A percentile compares a stretch with the other conserved stretches of the same genome.
These are phyloP conservation scores for Geodia barretti DNA, from an alignment of 37 sponge, comb jelly and placozoan genomes.

Conservation along the genomic window DNA sequence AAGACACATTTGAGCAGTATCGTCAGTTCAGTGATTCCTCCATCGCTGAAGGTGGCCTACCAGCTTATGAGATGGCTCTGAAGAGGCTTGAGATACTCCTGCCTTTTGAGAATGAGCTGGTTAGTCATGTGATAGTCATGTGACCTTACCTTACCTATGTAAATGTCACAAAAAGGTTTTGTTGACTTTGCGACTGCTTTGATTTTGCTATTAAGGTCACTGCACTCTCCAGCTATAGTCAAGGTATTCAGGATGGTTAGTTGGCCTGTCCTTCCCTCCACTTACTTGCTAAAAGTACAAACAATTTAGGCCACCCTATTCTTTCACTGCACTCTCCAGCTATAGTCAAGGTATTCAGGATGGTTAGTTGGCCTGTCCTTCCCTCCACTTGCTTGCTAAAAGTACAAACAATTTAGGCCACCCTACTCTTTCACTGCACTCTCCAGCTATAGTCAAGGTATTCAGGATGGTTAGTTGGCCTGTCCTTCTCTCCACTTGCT, in stretches of 20 bases:
- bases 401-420: no score
- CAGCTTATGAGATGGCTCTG: slow-evolving; percentile 37
- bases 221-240: neutral
- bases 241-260: neutral
- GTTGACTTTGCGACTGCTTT: no score
- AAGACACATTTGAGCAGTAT: slow-evolving; percentile 38
- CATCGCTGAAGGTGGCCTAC: slow-evolving; percentile 26
- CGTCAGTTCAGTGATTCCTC: neutral
- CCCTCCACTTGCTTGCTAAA: no score
- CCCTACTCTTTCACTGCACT: no score
- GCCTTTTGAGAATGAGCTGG: slow-evolving; percentile 61
- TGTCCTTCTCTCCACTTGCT: no score
- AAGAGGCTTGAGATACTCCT: slow-evolving; percentile 49
- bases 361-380: no score
- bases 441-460: no score
- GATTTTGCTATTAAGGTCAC: neutral
- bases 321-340: neutral
- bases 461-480: no score
- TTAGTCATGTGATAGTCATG: neutral
- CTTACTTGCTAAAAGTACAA: neutral
- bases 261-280: neutral
- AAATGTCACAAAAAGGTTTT: no score
- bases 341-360: no score
- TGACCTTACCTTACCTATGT: neutral
- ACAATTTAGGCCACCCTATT: no score